These are phyloP conservation scores for Morinoia aosen DNA, from an alignment of 2,888 invertebrate species.

Conservation along the genomic window DNA sequence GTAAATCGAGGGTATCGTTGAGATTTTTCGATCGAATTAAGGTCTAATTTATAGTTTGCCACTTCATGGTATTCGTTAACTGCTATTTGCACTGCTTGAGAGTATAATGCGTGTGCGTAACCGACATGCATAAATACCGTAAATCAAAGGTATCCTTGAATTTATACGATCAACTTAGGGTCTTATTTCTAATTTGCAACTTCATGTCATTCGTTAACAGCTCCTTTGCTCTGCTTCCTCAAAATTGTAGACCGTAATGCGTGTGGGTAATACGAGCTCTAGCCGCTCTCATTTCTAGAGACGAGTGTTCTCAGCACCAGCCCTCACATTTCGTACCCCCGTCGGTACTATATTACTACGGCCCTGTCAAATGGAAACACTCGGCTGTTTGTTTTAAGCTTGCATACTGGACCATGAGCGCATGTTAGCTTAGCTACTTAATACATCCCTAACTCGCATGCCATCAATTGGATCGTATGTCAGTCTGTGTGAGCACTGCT, in stretches of 20 bases:
- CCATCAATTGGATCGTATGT: not conserved
- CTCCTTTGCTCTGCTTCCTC: not conserved
- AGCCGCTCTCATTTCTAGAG: not conserved
- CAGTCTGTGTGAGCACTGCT: not conserved
- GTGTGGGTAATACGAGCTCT: not conserved
- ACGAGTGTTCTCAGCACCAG: not conserved
- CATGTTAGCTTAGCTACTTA: not conserved
- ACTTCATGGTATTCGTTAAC: too few species aligned
- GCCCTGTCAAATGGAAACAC: not conserved
- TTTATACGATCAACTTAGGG: not conserved
- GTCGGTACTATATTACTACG: not conserved
- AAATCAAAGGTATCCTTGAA: too few species aligned
- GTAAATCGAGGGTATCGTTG: too few species aligned
- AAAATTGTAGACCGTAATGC: not conserved
- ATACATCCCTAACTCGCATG: not conserved
- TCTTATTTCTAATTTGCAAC: not conserved
- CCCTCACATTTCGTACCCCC: not conserved
- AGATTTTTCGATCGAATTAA: too few species aligned
- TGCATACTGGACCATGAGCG: not conserved
- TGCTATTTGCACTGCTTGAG: too few species aligned
- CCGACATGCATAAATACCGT: not conserved
- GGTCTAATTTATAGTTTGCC: too few species aligned
- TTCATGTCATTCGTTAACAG: not conserved
- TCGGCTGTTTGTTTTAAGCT: conserved; percentile 9
- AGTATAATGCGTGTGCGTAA: too few species aligned